Conservation (phyloP, 2,888 invertebrate species). For the Lordiphosa fenestrarum region DNA sequence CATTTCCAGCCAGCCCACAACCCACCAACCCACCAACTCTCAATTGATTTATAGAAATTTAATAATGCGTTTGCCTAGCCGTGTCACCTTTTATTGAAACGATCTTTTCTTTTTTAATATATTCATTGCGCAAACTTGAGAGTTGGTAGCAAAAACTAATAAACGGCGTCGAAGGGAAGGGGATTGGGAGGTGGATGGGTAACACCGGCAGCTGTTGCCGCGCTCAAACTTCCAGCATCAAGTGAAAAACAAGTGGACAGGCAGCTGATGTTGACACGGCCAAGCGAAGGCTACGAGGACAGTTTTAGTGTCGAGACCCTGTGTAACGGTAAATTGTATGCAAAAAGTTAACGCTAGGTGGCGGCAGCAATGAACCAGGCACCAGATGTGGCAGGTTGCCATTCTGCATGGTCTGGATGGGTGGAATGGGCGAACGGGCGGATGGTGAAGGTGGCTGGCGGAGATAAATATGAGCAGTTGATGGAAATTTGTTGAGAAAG, state of each 20-base stretch:
- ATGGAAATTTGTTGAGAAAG: neutral
- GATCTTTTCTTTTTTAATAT: slow-evolving; percentile 52
- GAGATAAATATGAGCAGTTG: slow-evolving; percentile 3
- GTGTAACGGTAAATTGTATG: slow-evolving; percentile 55
- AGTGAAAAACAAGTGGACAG: slow-evolving; percentile 63
- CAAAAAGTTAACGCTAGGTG: slow-evolving; percentile 56
- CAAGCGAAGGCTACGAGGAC: slow-evolving; percentile 25
- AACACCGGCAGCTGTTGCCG: slow-evolving; percentile 56
- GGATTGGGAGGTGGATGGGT: neutral
- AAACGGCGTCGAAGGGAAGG: slow-evolving; percentile 8
- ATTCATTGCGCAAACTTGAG: slow-evolving; percentile 59
- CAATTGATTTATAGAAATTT: slow-evolving; percentile 54
- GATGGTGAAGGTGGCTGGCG: too few species aligned
- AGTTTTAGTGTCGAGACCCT: slow-evolving; percentile 41
- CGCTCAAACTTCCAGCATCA: slow-evolving; percentile 57
- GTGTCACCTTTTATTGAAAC: slow-evolving; percentile 46
- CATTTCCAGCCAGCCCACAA: neutral
- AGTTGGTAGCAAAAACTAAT: slow-evolving; percentile 23
- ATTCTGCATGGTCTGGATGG: neutral
- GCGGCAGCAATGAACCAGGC: slow-evolving; percentile 36
- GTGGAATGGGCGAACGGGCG: too few species aligned
- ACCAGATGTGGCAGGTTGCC: slow-evolving; percentile 30
- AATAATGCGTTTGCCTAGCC: slow-evolving; percentile 42
- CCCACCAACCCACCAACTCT: neutral
- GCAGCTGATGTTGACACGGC: slow-evolving; percentile 65